Evolutionary conservation across 2,113 vertebrate genomes (phyloP).

Genomic region (Bos indicus): DNA sequence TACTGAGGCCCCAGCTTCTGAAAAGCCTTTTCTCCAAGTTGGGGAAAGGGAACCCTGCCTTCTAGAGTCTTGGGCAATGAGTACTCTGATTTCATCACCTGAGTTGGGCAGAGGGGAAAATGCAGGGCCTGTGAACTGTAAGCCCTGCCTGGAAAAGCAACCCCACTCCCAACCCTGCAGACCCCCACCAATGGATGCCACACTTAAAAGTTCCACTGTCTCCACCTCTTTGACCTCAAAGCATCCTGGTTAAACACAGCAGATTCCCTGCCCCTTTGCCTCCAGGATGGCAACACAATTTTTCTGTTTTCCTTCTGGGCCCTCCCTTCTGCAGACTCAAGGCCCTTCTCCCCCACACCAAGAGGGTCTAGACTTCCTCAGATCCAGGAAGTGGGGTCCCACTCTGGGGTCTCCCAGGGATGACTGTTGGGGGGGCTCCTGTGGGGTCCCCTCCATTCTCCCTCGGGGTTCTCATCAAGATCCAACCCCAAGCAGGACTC

Average conservation of each 20-base stretch:
- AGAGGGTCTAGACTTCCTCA: neutral
- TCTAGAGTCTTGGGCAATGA: slow-evolving; percentile 67
- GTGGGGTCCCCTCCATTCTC: neutral
- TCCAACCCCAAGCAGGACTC: neutral
- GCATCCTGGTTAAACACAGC: neutral
- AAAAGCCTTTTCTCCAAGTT: slow-evolving; percentile 73
- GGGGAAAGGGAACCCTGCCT: slow-evolving; percentile 32
- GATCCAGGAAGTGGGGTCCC: neutral
- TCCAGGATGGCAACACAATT: neutral
- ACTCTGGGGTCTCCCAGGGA: neutral
- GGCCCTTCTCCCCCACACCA: neutral
- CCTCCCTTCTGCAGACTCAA: neutral
- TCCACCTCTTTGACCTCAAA: neutral
- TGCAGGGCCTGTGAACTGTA: neutral
- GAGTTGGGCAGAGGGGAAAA: slow-evolving; percentile 10
- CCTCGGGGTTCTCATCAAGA: neutral
- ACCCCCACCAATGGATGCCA: neutral
- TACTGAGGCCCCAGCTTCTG: slow-evolving; percentile 68
- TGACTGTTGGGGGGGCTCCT: neutral
- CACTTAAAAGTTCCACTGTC: neutral
- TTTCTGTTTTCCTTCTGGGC: neutral
- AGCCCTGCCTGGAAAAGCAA: neutral
- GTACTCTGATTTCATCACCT: slow-evolving; percentile 37
- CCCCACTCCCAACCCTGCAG: neutral
- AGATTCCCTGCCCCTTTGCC: neutral